phyloP scores from a whole-genome alignment of 2,113 vertebrate genomes.

The Cephalopholis sonnerati region DNA sequence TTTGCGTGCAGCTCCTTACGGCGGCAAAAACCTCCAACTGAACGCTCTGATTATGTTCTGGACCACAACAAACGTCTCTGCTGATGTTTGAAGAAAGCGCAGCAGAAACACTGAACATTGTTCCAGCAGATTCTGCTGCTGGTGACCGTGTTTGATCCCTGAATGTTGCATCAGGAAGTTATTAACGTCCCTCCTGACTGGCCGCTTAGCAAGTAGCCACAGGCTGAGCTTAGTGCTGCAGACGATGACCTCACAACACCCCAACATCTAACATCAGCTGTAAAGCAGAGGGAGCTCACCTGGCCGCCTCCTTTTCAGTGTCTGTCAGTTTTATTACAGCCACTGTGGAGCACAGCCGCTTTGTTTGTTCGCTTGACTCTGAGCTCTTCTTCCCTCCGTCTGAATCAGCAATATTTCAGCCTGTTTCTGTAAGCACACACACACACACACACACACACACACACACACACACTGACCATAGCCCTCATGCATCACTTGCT shows the following conservation, averaged over 20 bases:
- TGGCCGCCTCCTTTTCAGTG: neutral
- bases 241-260: slow-evolving; percentile 12
- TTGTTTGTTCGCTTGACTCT: slow-evolving; percentile 27
- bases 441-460: neutral
- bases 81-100: neutral
- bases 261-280: slow-evolving; percentile 1
- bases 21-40: slow-evolving; percentile 11
- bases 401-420: slow-evolving; percentile 63
- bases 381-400: slow-evolving; percentile 18
- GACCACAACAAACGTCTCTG: slow-evolving; percentile 38
- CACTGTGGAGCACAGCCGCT: neutral
- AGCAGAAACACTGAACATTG: neutral
- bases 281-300: too few species aligned
- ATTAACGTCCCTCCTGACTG: neutral
- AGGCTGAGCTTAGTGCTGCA: neutral
- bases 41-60: slow-evolving; percentile 15
- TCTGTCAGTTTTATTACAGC: slow-evolving; percentile 15
- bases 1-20: slow-evolving; percentile 32
- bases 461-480: slow-evolving; percentile 12
- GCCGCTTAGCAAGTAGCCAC: slow-evolving; percentile 7
- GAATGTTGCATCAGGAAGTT: slow-evolving; percentile 10
- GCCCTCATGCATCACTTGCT: slow-evolving; percentile 46
- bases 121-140: neutral
- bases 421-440: slow-evolving; percentile 21
- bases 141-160: neutral